Percentiles rank a stretch among this genome's conserved stretches.
These are phyloP conservation scores for Stichopus chloronotus DNA, from an alignment of 35 echinoderm and acorn worm genomes.

Conservation along the genomic window DNA sequence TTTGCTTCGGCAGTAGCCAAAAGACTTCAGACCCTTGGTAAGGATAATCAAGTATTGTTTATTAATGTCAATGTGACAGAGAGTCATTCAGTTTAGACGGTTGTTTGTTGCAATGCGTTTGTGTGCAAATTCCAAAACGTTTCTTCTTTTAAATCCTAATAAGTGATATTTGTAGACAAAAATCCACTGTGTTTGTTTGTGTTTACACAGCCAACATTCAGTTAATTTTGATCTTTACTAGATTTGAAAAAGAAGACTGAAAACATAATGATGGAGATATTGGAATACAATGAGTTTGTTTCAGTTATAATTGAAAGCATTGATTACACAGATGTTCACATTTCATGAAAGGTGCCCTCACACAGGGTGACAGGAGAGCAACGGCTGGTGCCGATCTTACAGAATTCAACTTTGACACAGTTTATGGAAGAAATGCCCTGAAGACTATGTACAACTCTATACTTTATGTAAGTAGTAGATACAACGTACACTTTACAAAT, in stretches of 20 bases:
- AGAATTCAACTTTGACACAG: slow-evolving; percentile 95
- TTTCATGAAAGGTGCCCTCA: slow-evolving; percentile 74
- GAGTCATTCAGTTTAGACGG: not conserved
- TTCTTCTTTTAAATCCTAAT: not conserved
- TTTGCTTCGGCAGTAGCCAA: slow-evolving; percentile 92
- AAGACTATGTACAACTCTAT: slow-evolving; percentile 81
- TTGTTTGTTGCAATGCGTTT: not conserved
- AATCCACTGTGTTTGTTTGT: not conserved
- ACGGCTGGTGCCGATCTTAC: slow-evolving; percentile 86
- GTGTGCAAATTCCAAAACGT: not conserved
- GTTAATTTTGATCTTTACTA: no score
- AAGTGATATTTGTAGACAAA: not conserved
- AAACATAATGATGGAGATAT: no score
- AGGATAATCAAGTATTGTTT: slow-evolving; percentile 7
- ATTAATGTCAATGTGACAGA: not conserved
- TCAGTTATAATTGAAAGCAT: no score
- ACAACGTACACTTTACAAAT: not conserved
- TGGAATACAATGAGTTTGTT: no score
- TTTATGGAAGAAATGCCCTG: slow-evolving; percentile 77
- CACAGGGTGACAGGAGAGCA: slow-evolving; percentile 86
- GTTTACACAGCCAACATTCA: not conserved
- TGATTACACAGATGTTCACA: no score
- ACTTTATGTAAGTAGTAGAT: slow-evolving; percentile 68
- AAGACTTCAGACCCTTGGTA: slow-evolving; percentile 81
- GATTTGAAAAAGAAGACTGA: no score